Base-by-base conservation (phyloP, 2,797 vertebrate species). In the Telmatherina bonti region DNA sequence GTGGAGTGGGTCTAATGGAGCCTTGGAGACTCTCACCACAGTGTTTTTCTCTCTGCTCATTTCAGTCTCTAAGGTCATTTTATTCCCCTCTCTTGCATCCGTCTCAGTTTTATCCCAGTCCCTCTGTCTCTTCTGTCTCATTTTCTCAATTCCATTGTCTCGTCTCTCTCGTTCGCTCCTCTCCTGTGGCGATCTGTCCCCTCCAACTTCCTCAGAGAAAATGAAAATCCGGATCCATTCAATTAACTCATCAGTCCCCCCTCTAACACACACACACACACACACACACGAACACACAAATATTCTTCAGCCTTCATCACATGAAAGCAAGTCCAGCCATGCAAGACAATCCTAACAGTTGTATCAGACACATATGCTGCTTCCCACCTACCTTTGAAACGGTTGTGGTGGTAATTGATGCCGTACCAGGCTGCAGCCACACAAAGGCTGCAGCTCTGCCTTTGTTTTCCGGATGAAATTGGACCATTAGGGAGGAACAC, bases 381-480 rank as follows among this genome's bases (percentile, higher is more conserved):
- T 4, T 29, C 81, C 83, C 80, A 71, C 56, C 70, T 60, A 11
- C 54, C 47, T 47, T 1, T 79, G 58, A 74, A 78, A 53, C 29
- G 53, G 8, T 31, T 68, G 36, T 76, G 81, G 79, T 82, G 73
- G 84, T 87, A 88, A 90, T 82, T 87, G 87, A 84, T 69, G 78
- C 74, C 43, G 68, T 43, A 35, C 30, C 47, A 15, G 24, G 60
- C 60, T 59, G 66, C 76, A 75, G 55, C 31, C 43, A 2, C 63
- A 77, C 67, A 66, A 56, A 82, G 61, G 64, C 58, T 47, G 4
- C 63, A 55, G 69, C 26, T 1, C 72, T 41, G 76, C 61, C 72
- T 72, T 85, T 78, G 74, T 87, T 70, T 75, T 63, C 84, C 61
- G 45, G 47, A 20, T 79, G 47, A 78, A 75, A 70, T 54, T 47